Base-by-base conservation (phyloP, 2,888 invertebrate genomes). In the Gibbula magus region DNA sequence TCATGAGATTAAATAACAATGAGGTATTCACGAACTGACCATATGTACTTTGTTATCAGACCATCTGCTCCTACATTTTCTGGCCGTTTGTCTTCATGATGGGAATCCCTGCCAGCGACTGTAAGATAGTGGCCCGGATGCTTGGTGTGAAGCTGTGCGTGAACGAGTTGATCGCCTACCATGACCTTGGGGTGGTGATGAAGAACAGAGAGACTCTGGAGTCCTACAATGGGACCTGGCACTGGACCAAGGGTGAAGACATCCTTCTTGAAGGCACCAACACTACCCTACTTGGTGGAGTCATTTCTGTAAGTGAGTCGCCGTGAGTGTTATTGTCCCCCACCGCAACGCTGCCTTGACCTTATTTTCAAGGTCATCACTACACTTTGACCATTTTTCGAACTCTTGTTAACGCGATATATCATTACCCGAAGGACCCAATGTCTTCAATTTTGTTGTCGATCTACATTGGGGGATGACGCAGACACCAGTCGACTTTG, bases 101-200 rank as follows among this genome's bases (percentile, higher is more conserved):
- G 96, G 98, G 95, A 13, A 94, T 94, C 3, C 91, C 92, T 16
- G 88, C 91, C 79, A 94, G 94, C 0, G 95, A 97, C 85, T 96
- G 96, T 85, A 95, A 95, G 88, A 91, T 94, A 29, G 96, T 98
- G 0, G 98, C 96, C 0, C 94, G 95, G 39, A 94, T 98, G 16
- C 95, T 98, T 56, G 98, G 97, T 0, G 93, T 97, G 25, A 98
- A 98, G 94, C 97, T 96, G 0, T 32, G 97, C n/a, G 95, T 98
- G 20, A 98, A 98, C 90, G 98, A 98, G 92, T 98, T 98, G 91
- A 96, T 97, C 0, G 98, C 98, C 0, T 98, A 97, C 91, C 94
- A 96, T 90, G 94, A 95, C 66, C 94, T 98, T 1, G 86, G 86
- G 0, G 79, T 79, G 73, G 86, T 90, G 0, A 87, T 86, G 39